phyloP scores from a whole-genome alignment of 1,140 invertebrate genomes.

The Drosophila aff. region DNA sequence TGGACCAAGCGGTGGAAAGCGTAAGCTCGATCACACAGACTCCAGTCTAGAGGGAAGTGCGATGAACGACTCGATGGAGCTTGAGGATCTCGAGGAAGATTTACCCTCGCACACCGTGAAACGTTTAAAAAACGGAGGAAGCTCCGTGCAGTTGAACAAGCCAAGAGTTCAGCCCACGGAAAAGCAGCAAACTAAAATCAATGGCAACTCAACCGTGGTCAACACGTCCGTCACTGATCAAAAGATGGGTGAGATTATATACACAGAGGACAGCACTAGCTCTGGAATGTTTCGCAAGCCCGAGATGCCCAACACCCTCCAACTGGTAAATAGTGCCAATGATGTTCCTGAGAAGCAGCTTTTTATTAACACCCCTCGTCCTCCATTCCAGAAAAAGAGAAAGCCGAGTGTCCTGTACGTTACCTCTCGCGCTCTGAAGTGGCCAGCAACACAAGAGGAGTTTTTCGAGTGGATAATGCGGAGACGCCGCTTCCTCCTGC shows the following conservation, averaged over 20 bases:
- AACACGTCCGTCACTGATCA: conserved; percentile 23
- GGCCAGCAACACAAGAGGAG: conserved; percentile 60
- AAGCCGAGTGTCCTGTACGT: conserved; percentile 72
- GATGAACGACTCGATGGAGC: conserved; percentile 71
- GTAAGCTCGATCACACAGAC: conserved; percentile 79
- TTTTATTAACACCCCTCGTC: neutral
- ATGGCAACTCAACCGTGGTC: conserved; percentile 55
- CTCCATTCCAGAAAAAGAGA: conserved; percentile 61
- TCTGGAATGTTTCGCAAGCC: conserved; percentile 81
- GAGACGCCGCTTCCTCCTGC: conserved; percentile 8
- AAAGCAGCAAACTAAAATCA: conserved; percentile 54
- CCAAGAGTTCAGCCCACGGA: conserved; percentile 49
- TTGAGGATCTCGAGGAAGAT: conserved; percentile 81
- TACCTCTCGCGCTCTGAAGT: conserved; percentile 72
- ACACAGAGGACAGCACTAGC: conserved; percentile 77
- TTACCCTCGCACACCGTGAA: conserved; percentile 79
- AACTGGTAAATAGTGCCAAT: conserved; percentile 51
- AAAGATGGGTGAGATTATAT: conserved; percentile 82
- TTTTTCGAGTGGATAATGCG: conserved; percentile 64
- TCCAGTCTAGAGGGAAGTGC: conserved; percentile 57
- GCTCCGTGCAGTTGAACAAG: conserved; percentile 80
- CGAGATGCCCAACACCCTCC: conserved; percentile 68
- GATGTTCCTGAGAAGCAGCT: neutral
- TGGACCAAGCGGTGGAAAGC: conserved; percentile 54
- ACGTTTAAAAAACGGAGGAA: conserved; percentile 81